phyloP scores from a whole-genome alignment of 2,797 vertebrate species.

The Calcarius lapponicus region DNA sequence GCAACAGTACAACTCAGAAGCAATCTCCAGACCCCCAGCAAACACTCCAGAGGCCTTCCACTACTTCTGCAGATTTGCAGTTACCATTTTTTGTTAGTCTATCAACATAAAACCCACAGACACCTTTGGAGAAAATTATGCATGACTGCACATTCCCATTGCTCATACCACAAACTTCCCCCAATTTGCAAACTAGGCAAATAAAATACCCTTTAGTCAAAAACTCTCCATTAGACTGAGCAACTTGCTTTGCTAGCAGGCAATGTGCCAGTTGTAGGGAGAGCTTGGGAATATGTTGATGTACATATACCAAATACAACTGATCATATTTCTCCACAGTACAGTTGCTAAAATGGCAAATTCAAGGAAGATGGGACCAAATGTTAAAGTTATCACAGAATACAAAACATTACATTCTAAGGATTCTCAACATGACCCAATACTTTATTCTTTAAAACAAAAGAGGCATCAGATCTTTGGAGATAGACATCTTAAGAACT shows the following conservation, averaged over 20 bases:
- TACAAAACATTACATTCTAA: not conserved
- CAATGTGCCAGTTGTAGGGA: not conserved
- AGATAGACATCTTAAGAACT: not conserved
- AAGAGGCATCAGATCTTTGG: not conserved
- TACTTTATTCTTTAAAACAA: not conserved
- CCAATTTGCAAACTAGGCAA: not conserved
- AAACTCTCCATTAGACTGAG: not conserved
- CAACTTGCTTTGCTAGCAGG: not conserved
- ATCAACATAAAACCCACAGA: not conserved
- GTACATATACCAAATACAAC: not conserved
- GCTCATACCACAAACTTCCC: not conserved
- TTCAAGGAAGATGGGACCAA: not conserved
- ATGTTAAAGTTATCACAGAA: not conserved
- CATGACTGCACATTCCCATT: not conserved
- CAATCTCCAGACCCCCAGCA: not conserved
- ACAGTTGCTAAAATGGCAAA: not conserved
- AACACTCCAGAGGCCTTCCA: not conserved
- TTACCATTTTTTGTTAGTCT: not conserved
- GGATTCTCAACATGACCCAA: not conserved
- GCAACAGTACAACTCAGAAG: not conserved
- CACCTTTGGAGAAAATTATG: not conserved
- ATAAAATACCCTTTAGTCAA: not conserved
- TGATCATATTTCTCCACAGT: not conserved
- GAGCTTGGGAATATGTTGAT: not conserved
- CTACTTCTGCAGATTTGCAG: not conserved